Base-by-base conservation (phyloP, 1,140 invertebrate species). In the Triops cancriformis region DNA sequence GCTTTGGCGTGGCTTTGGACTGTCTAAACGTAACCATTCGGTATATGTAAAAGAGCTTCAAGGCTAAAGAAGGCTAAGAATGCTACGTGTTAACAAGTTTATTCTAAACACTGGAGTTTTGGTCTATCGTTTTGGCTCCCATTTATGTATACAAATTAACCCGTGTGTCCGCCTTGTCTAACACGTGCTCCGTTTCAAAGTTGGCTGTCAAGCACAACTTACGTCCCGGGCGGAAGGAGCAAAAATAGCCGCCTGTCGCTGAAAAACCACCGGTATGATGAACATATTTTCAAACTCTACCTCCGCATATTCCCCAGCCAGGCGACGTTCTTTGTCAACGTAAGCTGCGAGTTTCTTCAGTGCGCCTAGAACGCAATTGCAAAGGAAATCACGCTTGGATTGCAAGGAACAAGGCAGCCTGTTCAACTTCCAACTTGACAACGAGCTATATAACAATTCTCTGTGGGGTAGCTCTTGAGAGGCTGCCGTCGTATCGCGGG, bases 131-230 rank as follows among this genome's bases (percentile, higher is more conserved):
- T 64, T 64, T 64, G 51, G 51, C 51, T 64, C 51, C 51, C 31
- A 7, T 64, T 64, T 64, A n/a, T 64, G 14, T 64, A 64, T 64
- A 64, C 51, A 64, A 64, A 64, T 64, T 64, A 64, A n/a, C 51
- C 51, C 51, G 51, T 64, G 51, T 64, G 51, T 64, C 51, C 51
- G 51, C 51, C 51, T 64, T 64, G 51, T 64, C 51, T 64, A 64
- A 64, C 51, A 64, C 51, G 51, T 64, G 51, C 51, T 64, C 51
- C 51, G 51, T 64, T 64, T 64, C 51, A 64, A 64, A 64, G 51
- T 23, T 64, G 51, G 18, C 51, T 64, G 51, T 64, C 51, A 64
- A 64, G 51, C 51, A 64, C 51, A 64, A 23, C 51, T 64, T n/a
- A 64, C 51, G 18, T 64, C 51, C 23, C 14, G 5, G 51, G 51